Conservation (phyloP, 2,113 vertebrate genomes). For the Atlantisia rogersi region DNA sequence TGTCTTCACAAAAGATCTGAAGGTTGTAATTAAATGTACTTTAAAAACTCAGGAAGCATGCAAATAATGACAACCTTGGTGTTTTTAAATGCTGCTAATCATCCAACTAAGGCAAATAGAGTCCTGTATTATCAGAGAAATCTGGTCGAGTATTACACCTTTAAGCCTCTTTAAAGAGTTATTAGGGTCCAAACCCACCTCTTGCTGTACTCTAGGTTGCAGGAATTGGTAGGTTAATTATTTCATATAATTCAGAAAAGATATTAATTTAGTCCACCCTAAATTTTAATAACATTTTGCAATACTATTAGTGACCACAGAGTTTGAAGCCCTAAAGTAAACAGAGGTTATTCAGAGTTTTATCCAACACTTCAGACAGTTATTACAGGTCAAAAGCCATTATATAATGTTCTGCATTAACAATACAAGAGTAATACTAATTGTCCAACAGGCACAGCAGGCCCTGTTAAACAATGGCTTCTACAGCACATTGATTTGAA, state of each 20-base stretch:
- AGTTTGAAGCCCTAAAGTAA: slow-evolving; percentile 30
- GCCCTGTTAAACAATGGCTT: slow-evolving; percentile 46
- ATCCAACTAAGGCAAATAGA: not conserved
- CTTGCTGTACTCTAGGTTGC: not conserved
- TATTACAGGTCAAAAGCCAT: slow-evolving; percentile 38
- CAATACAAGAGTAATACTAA: slow-evolving; percentile 50
- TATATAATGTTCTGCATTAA: slow-evolving; percentile 52
- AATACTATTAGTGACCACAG: not conserved
- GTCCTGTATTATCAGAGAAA: not conserved
- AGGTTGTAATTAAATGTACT: slow-evolving; percentile 33
- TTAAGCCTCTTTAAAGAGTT: not conserved
- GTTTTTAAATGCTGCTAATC: slow-evolving; percentile 28
- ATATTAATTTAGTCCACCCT: slow-evolving; percentile 2
- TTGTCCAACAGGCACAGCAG: slow-evolving; percentile 29
- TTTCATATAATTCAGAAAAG: slow-evolving; percentile 24
- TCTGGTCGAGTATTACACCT: not conserved
- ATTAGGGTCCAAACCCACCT: not conserved
- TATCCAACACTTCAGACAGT: slow-evolving; percentile 4
- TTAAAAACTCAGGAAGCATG: slow-evolving; percentile 10
- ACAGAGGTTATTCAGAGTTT: slow-evolving; percentile 13
- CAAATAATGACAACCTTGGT: not conserved
- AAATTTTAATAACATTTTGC: slow-evolving; percentile 24
- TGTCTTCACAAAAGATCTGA: not conserved
- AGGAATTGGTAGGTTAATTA: slow-evolving; percentile 33
- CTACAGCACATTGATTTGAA: slow-evolving; percentile 17